Conservation (phyloP, 2,113 vertebrate species). For the Ophiodon elongatus region DNA sequence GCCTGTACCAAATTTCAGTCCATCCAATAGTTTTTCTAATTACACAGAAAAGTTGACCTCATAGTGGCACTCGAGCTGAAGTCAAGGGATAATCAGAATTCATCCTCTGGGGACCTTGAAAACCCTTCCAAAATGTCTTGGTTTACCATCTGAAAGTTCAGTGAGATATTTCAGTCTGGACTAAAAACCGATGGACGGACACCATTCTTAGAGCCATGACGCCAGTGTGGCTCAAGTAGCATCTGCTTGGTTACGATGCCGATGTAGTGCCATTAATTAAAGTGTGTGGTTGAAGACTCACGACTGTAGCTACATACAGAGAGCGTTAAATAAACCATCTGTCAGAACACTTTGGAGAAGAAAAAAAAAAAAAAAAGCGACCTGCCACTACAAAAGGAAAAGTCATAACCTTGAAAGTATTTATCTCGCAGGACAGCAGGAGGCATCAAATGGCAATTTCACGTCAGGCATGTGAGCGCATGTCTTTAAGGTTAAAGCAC, state of each 20-base stretch:
- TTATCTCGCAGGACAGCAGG: constrained; percentile 32
- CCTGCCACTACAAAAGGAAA: background rate
- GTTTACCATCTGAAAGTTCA: background rate
- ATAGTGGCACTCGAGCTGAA: too few relatives aligned
- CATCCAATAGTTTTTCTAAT: background rate
- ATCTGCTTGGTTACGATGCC: background rate
- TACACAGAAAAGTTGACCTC: background rate
- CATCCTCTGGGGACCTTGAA: background rate
- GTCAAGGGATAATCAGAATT: background rate
- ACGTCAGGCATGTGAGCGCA: constrained; percentile 20
- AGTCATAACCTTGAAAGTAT: constrained; percentile 17
- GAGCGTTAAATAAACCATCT: background rate
- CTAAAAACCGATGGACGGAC: background rate
- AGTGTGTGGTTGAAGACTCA: background rate
- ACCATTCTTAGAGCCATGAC: background rate
- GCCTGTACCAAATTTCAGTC: background rate
- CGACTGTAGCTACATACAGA: background rate
- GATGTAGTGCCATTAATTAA: background rate
- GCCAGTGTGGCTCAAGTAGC: background rate
- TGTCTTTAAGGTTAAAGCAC: constrained; percentile 39
- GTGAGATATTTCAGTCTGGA: background rate
- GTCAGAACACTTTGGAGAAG: background rate
- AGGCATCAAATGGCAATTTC: constrained; percentile 39
- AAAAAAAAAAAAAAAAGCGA: background rate
- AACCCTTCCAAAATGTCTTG: background rate